Base-by-base conservation (phyloP, 2,888 invertebrate genomes). In the Tetropium fuscum region DNA sequence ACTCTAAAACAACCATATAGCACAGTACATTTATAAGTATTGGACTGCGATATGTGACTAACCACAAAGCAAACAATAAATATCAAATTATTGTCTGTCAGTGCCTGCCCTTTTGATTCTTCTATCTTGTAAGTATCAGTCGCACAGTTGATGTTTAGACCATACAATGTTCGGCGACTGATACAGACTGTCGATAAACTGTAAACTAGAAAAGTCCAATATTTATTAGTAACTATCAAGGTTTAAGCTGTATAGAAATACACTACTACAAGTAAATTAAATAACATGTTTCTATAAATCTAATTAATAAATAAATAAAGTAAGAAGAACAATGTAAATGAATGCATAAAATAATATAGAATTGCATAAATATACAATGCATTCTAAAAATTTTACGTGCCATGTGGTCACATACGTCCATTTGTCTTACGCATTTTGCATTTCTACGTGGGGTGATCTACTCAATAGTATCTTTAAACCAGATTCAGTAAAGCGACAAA, bases 1-100 rank as follows among this genome's bases (percentile, higher is more conserved):
- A 73, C 76, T 77, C 78, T 78, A 60, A 74, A 77, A 78, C 76
- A 77, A 74, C 76, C 78, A 75, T 71, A 77, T 72, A 77, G 76
- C 74, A 80, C 77, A 80, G 78, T 79, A 78, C 77, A 77, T 73
- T 61, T 65, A 78, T 78, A 81, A 79, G 77, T 80, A 80, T 80
- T 80, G 79, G 79, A 80, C 80, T 74, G 66, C 62, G 57, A 61
- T 63, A 47, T 54, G 60, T 43, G 53, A 65, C 41, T 41, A 61
- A 58, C 38, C 44, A 55, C 60, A 60, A 60, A 60, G 47, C 51
- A 60, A 58, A 60, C 43, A 59, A 60, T 45, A 61, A 59, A 36
- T 48, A 59, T 58, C 34, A 53, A 32, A 45, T 44, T 44, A 54
- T 54, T 54, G 44, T 54, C 54, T 54, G 60, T 60, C 49, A 60